Conservation (phyloP, 2,888 invertebrate genomes). For the Noctuana brunneofusca region DNA sequence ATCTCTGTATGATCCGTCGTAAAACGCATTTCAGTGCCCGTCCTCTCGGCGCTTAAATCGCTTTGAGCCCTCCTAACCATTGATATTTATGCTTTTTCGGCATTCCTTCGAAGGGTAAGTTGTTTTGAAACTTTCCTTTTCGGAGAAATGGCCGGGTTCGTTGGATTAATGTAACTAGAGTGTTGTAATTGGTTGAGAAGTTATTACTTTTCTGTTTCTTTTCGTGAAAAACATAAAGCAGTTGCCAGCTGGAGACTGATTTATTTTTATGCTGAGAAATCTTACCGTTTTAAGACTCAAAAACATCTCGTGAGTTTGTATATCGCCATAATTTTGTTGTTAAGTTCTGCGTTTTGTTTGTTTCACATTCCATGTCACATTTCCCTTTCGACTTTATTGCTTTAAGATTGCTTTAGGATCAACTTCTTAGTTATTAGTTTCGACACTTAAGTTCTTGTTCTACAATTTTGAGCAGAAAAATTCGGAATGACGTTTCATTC, state of each 20-base stretch:
- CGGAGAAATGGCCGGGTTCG: conserved; percentile 57
- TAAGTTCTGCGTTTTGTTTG: conserved; percentile 46
- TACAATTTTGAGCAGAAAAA: conserved; percentile 23
- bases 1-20: conserved; percentile 62
- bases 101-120: conserved; percentile 64
- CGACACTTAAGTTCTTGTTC: conserved; percentile 28
- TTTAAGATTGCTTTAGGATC: conserved; percentile 22
- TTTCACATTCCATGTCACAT: conserved; percentile 27
- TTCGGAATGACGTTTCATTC: conserved; percentile 17
- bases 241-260: conserved; percentile 65
- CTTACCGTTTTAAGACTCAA: conserved; percentile 21
- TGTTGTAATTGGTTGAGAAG: conserved; percentile 74
- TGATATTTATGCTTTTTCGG: conserved; percentile 73
- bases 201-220: conserved; percentile 70
- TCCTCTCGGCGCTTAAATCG: conserved; percentile 55
- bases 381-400: conserved; percentile 14
- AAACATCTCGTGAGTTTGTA: conserved; percentile 55
- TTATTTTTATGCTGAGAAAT: conserved; percentile 61
- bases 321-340: conserved; percentile 61
- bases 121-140: conserved; percentile 73
- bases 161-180: conserved; percentile 73
- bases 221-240: conserved; percentile 70
- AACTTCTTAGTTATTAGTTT: conserved; percentile 33
- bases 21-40: conserved; percentile 66
- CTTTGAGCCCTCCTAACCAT: conserved; percentile 64